Percentiles rank a stretch among this genome's conserved stretches.
These are phyloP conservation scores for Medauroidea extradentata DNA, from an alignment of 1,140 invertebrate genomes.

Conservation along the genomic window DNA sequence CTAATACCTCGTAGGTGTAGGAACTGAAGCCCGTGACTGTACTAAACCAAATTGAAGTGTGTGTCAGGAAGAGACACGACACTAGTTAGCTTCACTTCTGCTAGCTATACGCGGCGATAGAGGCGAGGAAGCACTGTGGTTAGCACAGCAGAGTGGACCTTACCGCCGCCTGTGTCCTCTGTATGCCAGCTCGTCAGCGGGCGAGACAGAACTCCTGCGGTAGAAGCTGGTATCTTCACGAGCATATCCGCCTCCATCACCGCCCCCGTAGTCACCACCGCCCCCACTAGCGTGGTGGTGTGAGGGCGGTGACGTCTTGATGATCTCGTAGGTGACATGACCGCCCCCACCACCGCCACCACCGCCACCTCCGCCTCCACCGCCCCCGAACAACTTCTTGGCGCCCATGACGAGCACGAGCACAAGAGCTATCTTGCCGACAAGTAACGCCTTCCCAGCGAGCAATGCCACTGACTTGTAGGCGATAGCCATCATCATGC, in stretches of 20 bases:
- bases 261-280: conserved; percentile 57
- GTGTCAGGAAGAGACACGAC: too few species aligned
- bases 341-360: conserved; percentile 55
- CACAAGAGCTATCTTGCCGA: conserved; percentile 71
- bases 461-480: conserved; percentile 68
- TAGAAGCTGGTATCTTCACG: neutral
- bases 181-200: too few species aligned
- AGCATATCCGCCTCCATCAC: conserved; percentile 43
- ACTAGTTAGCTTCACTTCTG: too few species aligned
- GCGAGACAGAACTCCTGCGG: neutral
- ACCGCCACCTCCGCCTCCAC: too few species aligned
- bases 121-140: too few species aligned
- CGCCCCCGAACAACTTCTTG: conserved; percentile 54
- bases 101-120: too few species aligned
- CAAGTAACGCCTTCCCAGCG: conserved; percentile 65
- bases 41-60: too few species aligned
- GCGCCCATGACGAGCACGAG: conserved; percentile 69
- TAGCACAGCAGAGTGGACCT: too few species aligned
- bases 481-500: conserved; percentile 63
- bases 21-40: too few species aligned
- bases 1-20: too few species aligned
- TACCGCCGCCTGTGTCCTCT: too few species aligned
- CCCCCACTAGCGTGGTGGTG: conserved; percentile 69
- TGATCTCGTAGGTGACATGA: conserved; percentile 77
- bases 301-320: conserved; percentile 77